phyloP scores from a whole-genome alignment of 2,888 invertebrate species.

The Cheilosia urbana region DNA sequence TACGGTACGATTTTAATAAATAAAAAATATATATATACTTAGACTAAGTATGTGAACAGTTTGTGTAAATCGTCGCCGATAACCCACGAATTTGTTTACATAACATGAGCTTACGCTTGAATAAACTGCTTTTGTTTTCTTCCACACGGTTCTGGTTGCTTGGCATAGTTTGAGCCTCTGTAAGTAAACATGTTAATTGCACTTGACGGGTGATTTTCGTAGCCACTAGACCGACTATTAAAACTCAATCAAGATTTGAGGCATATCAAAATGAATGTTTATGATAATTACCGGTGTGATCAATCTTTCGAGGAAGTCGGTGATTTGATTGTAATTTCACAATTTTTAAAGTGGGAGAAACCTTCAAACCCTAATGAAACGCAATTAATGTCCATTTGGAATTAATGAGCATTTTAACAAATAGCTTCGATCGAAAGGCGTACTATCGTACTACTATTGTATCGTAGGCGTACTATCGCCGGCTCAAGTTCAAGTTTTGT shows the following conservation, averaged over 20 bases:
- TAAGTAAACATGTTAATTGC: slow-evolving; percentile 18
- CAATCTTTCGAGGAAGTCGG: slow-evolving; percentile 20
- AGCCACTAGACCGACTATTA: slow-evolving; percentile 43
- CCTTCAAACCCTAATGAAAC: too few species aligned
- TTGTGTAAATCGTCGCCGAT: slow-evolving; percentile 37
- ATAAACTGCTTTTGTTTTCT: slow-evolving; percentile 21
- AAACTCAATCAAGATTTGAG: slow-evolving; percentile 37
- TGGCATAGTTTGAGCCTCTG: background rate
- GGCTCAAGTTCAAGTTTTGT: too few species aligned
- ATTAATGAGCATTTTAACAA: too few species aligned
- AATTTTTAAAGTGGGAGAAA: too few species aligned
- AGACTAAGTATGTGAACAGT: background rate
- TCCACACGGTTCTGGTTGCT: slow-evolving; percentile 3
- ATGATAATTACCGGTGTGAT: slow-evolving; percentile 18
- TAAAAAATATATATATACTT: background rate
- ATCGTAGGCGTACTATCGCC: too few species aligned
- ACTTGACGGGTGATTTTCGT: slow-evolving; percentile 33
- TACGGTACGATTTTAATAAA: background rate
- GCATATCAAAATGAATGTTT: slow-evolving; percentile 29
- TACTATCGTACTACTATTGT: too few species aligned
- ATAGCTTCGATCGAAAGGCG: too few species aligned
- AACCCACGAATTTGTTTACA: slow-evolving; percentile 50
- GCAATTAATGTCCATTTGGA: too few species aligned
- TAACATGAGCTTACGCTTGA: slow-evolving; percentile 36
- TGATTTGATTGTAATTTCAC: background rate